A percentile compares a stretch with the other conserved stretches of the same genome.
Evolutionary conservation across 1,140 invertebrate genomes (phyloP).

Genomic region (Teleopsis dalmanni): DNA sequence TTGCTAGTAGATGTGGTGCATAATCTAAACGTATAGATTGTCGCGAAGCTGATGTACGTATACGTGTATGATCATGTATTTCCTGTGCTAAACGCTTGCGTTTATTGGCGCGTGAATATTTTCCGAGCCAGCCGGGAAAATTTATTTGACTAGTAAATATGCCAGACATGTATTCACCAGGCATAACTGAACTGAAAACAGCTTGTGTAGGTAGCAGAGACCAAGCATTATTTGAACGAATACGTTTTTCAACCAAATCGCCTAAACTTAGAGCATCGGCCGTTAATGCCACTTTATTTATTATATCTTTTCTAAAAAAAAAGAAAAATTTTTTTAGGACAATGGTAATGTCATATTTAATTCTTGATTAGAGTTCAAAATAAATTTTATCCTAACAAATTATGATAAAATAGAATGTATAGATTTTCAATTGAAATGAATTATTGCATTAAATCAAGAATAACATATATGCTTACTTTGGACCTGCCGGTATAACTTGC

Average conservation of each 20-base stretch:
- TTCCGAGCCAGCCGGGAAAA: slow-evolving; percentile 94
- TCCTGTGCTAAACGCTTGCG: slow-evolving; percentile 75
- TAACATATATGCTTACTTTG: slow-evolving; percentile 52
- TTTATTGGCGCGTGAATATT: slow-evolving; percentile 81
- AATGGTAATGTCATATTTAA: neutral
- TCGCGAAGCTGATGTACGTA: slow-evolving; percentile 69
- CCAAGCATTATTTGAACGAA: slow-evolving; percentile 77
- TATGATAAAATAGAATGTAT: slow-evolving; percentile 1
- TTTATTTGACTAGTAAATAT: slow-evolving; percentile 67
- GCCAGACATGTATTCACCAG: slow-evolving; percentile 78
- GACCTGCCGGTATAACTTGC: slow-evolving; percentile 57
- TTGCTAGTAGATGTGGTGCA: slow-evolving; percentile 59
- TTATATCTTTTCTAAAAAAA: slow-evolving; percentile 46
- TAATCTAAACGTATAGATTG: slow-evolving; percentile 79
- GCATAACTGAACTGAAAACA: slow-evolving; percentile 84
- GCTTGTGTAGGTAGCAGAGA: slow-evolving; percentile 85
- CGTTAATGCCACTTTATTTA: slow-evolving; percentile 66
- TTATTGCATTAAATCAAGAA: neutral
- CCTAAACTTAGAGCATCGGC: slow-evolving; percentile 79
- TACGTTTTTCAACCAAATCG: slow-evolving; percentile 75
- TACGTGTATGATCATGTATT: slow-evolving; percentile 70
- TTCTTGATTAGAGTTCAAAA: neutral
- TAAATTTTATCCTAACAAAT: neutral
- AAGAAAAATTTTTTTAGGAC: neutral
- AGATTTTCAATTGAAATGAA: neutral